Percentiles rank a stretch among this genome's conserved stretches.
Conservation (phyloP, 2,797 vertebrate species). For the Geotrypetes seraphini region DNA sequence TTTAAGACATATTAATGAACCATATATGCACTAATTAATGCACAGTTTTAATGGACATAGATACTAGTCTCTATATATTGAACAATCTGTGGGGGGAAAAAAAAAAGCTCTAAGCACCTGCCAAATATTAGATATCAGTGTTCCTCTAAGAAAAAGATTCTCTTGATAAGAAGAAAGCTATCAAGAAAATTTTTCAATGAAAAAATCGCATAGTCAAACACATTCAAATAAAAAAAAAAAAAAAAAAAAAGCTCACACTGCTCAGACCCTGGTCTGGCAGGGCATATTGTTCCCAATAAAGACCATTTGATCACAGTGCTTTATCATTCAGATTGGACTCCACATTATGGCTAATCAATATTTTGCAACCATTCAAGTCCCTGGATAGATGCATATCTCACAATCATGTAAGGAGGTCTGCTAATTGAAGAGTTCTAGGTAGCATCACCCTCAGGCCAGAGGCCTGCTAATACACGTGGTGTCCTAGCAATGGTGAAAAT, state of each 20-base stretch:
- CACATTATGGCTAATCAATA: conserved; percentile 94
- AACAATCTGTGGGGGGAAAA: conserved; percentile 54
- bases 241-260: conserved; percentile 72
- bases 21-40: too few relatives aligned
- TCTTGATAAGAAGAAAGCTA: too few relatives aligned
- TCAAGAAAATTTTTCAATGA: conserved; percentile 54
- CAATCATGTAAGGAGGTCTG: conserved; percentile 60
- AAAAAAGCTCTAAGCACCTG: conserved; percentile 83
- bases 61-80: conserved; percentile 47
- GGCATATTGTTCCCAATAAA: conserved; percentile 71
- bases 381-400: conserved; percentile 63
- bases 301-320: conserved; percentile 79
- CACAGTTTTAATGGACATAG: too few relatives aligned
- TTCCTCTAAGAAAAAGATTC: too few relatives aligned
- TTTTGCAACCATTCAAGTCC: conserved; percentile 58
- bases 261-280: conserved; percentile 71
- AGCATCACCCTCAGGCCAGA: conserved; percentile 77
- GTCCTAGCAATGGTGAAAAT: conserved; percentile 68
- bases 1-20: too few relatives aligned
- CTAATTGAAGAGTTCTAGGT: conserved; percentile 93
- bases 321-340: conserved; percentile 90
- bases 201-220: conserved; percentile 51
- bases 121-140: conserved; percentile 73
- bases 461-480: conserved; percentile 45
- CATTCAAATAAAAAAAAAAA: too few relatives aligned